phyloP scores from a whole-genome alignment of 2,797 vertebrate genomes.

The Vipera latastei region DNA sequence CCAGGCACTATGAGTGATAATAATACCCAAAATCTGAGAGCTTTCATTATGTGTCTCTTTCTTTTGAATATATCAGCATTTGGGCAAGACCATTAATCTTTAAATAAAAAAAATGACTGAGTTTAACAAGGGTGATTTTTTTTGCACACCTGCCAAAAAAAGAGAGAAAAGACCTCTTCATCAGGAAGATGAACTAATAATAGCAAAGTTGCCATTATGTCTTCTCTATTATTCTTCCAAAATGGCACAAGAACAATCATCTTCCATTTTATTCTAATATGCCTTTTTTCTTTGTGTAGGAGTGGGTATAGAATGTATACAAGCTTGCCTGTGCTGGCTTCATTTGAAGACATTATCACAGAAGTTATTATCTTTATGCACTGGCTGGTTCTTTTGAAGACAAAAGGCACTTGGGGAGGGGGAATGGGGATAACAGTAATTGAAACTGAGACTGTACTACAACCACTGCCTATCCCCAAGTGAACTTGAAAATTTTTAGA shows the following conservation, averaged over 20 bases:
- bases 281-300: conserved; percentile 53
- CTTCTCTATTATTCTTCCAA: conserved; percentile 55
- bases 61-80: conserved; percentile 15
- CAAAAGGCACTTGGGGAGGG: neutral
- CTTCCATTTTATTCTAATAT: conserved; percentile 40
- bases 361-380: neutral
- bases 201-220: conserved; percentile 38
- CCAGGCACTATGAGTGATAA: conserved; percentile 16
- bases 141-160: conserved; percentile 24
- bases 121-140: conserved; percentile 35
- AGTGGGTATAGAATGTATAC: conserved; percentile 45
- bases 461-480: rapidly evolving
- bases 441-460: neutral
- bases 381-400: neutral
- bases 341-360: conserved; percentile 1
- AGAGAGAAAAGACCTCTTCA: neutral
- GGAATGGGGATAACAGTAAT: neutral
- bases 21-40: conserved; percentile 14
- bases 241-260: conserved; percentile 36
- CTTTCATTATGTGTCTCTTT: neutral
- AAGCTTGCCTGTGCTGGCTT: neutral
- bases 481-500: rapidly evolving
- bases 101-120: conserved; percentile 33
- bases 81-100: conserved; percentile 44
- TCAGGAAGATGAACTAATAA: conserved; percentile 43